Evolutionary conservation across 2,797 vertebrate species (phyloP).

Genomic region (Pangasius djambal): DNA sequence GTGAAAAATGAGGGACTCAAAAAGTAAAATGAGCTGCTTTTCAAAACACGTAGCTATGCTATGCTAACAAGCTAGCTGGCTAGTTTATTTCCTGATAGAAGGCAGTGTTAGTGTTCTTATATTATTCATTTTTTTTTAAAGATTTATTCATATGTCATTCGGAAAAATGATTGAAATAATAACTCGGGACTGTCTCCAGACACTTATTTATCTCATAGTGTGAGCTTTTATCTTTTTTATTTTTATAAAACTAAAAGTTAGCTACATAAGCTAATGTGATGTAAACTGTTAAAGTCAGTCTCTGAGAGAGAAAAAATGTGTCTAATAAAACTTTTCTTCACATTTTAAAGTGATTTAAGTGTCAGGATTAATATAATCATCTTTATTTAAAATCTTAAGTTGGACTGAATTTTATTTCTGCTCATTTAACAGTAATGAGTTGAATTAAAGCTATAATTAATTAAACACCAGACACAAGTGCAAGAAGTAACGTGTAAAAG

Average conservation of each 20-base stretch:
- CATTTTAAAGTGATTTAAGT: neutral
- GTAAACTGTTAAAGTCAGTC: neutral
- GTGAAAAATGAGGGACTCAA: too few relatives aligned
- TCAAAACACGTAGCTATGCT: neutral
- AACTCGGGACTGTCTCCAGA: neutral
- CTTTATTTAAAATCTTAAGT: neutral
- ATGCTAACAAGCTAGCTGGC: constrained; percentile 5
- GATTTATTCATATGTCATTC: neutral
- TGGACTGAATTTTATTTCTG: neutral
- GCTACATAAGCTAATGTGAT: neutral
- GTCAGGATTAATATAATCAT: neutral
- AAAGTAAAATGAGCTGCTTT: neutral
- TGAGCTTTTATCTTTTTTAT: neutral
- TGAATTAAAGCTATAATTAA: neutral
- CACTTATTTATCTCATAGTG: neutral
- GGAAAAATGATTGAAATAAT: neutral
- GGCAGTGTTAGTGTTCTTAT: neutral
- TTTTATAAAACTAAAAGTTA: neutral
- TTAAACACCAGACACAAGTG: neutral
- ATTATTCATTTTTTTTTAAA: too few relatives aligned
- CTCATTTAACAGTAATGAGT: neutral
- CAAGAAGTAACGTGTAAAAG: neutral
- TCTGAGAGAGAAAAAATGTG: too few relatives aligned
- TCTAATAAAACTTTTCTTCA: neutral
- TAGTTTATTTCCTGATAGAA: neutral